phyloP scores from a whole-genome alignment of 2,113 vertebrate species.

The Hypanus sabinus region DNA sequence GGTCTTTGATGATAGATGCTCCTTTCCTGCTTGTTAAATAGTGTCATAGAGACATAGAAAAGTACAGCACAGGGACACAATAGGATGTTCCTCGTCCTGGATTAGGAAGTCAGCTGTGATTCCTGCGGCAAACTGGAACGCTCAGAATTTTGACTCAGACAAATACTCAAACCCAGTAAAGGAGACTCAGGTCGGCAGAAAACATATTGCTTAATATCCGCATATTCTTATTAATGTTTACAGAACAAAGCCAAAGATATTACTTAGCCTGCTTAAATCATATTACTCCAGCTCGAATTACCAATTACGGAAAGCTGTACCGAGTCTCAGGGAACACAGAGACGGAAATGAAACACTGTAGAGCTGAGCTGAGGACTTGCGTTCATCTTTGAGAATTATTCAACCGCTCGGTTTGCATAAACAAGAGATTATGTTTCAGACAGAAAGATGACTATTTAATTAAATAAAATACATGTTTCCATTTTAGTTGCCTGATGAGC shows the following conservation, averaged over 20 bases:
- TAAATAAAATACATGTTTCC: neutral
- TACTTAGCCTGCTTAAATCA: neutral
- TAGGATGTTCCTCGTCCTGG: neutral
- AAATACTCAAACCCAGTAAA: neutral
- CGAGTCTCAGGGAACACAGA: neutral
- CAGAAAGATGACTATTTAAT: neutral
- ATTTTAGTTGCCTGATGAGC: neutral
- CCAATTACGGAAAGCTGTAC: neutral
- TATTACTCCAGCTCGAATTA: neutral
- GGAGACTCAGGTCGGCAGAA: neutral
- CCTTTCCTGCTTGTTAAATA: no score
- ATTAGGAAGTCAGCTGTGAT: neutral
- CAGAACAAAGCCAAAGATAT: neutral
- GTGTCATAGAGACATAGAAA: no score
- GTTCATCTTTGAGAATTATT: constrained; percentile 1
- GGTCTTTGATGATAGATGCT: no score
- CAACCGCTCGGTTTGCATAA: neutral
- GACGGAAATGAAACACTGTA: neutral
- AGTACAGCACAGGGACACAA: no score
- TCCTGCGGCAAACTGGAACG: neutral
- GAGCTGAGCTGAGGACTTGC: neutral
- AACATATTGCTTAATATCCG: neutral
- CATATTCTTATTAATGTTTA: neutral
- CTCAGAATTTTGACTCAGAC: no score
- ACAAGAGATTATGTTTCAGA: neutral